phyloP scores from a whole-genome alignment of 2,797 vertebrate species.

The Coilia nasus region DNA sequence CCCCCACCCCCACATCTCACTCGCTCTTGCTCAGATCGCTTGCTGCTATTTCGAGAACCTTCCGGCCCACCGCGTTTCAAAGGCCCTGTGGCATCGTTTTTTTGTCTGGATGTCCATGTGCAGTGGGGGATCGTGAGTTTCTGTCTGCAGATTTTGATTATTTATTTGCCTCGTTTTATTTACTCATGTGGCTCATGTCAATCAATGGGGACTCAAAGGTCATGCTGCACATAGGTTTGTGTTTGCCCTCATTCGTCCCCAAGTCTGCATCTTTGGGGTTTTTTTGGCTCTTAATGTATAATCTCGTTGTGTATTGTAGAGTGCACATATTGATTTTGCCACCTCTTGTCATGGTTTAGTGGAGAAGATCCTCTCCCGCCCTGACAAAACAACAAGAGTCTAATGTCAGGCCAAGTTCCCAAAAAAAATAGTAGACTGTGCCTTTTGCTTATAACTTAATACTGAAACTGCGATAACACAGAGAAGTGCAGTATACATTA shows the following conservation, averaged over 20 bases:
- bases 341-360: constrained; percentile 16
- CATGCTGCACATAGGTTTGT: neutral
- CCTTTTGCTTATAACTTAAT: neutral
- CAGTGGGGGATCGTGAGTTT: neutral
- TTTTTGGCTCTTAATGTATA: neutral
- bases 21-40: neutral
- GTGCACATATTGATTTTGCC: constrained; percentile 11
- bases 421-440: neutral
- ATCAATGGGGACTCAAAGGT: neutral
- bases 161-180: neutral
- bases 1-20: neutral
- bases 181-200: neutral
- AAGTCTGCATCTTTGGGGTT: neutral
- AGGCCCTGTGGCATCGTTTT: neutral
- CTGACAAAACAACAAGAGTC: neutral
- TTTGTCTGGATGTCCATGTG: neutral
- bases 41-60: neutral
- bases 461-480: neutral
- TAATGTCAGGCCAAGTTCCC: neutral
- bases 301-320: constrained; percentile 2
- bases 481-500: neutral
- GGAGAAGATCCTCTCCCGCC: neutral
- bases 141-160: neutral
- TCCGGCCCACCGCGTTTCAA: neutral
- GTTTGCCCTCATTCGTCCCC: neutral